Base-by-base conservation (phyloP, 1,140 invertebrate genomes). In the Platyscapa corneri region DNA sequence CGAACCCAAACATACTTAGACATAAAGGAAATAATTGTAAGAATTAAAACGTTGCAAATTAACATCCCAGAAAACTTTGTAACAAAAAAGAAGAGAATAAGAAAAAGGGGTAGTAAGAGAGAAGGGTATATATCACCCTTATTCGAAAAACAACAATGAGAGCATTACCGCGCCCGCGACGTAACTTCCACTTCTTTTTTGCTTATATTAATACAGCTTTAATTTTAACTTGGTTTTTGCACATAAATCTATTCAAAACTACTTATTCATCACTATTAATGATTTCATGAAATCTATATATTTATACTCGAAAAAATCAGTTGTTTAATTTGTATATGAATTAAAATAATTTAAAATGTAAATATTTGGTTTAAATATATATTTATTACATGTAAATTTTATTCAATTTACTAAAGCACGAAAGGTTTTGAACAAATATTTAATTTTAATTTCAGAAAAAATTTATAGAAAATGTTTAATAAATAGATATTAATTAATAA, bases 1-100 rank as follows among this genome's bases (percentile, higher is more conserved):
- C 78, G 76, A 39, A 88, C 90, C 90, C 90, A 88, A 46, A 12
- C 42, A 12, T 12, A 46, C 42, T 46, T 46, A 12, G 12, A 46
- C 42, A 7, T 12, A 5, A 88, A 89, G 89, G 90, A 93, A 92
- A 93, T 93, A 93, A 93, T 93, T 92, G 92, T 93, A 93, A 93
- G 92, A 93, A 93, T 93, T 93, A 93, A 93, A 93, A 91, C 92
- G 89, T 87, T 89, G 90, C 89, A 92, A 93, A 93, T 93, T 93
- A 93, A 93, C 92, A 93, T 93, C 93, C 92, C 92, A 87, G 87
- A 88, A 89, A 90, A 88, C 30, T 74, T 65, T 70, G 79, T 72
- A 72, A 82, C 82, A 85, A 83, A 82, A 87, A 85, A 83, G 87
- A 87, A 18, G 77, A 46, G 53, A 79, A 78, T 37, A 84, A 81